Base-by-base conservation (phyloP, 2,797 vertebrate genomes). In the Brachymystax lenok region DNA sequence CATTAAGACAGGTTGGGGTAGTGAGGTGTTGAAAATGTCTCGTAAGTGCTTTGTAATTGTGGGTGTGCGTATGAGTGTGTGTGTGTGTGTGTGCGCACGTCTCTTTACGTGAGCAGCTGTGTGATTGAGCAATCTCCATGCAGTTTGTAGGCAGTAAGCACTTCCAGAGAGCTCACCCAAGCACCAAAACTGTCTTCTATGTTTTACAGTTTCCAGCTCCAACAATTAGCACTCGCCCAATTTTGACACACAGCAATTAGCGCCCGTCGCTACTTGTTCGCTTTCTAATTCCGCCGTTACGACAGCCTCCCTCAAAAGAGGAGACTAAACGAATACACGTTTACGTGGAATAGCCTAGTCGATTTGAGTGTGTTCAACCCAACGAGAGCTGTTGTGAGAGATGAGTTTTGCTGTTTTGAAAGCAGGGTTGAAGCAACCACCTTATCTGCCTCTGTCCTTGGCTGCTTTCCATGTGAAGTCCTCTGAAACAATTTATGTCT, bases 261-360 rank as follows among this genome's bases (percentile, higher is more conserved):
- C 88, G 90, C 93, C 59, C 90, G 93, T 91, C 85, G 85, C 91
- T 91, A 79, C 85, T 89, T 80, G 83, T 93, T 96, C 92, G 89
- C 94, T 95, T 95, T 95, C 94, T 92, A 90, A 90, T 95, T 95
- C 92, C 88, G 94, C 92, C 90, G 92, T 75, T 83, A 77, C 74
- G 80, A 91, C 86, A 82, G 86, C 77, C 5, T 76, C 35, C 10
- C 80, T 83, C 76, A 79, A 88, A 91, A 89, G 79, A 78, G 75
- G 76, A 86, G 85, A 46, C 74, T 66, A 78, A 87, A 87, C 81
- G 86, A 84, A 82, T 78, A 81, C 61, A 64, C 72, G 52, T 79
- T 5, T 27, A 85, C 77, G 83, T 74, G 73, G 77, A 69, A 78
- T 75, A 78, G n/a, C 2, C 51, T 61, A 13, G 59, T 63, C 21